phyloP scores from a whole-genome alignment of 2,888 invertebrate genomes.

The Acanthococcus lagerstroemiae region DNA sequence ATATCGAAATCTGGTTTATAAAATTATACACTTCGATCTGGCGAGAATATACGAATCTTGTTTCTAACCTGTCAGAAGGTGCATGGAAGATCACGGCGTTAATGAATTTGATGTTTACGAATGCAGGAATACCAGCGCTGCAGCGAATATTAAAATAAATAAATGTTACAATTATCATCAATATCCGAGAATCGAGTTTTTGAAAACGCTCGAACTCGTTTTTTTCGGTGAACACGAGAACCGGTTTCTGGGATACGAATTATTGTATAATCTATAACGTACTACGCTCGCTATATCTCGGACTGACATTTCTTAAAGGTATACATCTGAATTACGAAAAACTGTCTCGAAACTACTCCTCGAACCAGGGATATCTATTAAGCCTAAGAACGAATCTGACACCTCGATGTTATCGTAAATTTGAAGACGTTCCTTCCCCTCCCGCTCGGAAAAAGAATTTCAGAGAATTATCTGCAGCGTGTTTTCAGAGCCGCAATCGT shows the following conservation, averaged over 20 bases:
- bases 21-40: not conserved
- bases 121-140: not conserved
- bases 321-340: no score
- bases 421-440: no score
- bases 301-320: no score
- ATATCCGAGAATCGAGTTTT: slow-evolving; percentile 2
- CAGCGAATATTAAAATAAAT: slow-evolving; percentile 22
- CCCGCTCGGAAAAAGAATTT: no score
- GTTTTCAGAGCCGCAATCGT: no score
- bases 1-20: not conserved
- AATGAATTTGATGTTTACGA: slow-evolving; percentile 1
- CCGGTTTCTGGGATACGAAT: not conserved
- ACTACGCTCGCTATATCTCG: no score
- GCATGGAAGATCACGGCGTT: slow-evolving; percentile 1
- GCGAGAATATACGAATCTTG: not conserved
- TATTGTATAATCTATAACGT: no score
- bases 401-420: no score
- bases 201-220: not conserved
- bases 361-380: no score
- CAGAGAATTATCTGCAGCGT: no score
- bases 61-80: slow-evolving; percentile 5
- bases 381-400: no score
- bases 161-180: slow-evolving; percentile 12
- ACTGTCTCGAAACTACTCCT: no score
- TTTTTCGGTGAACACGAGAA: not conserved